Conservation (phyloP, 2,888 invertebrate genomes). For the Busseola fusca region DNA sequence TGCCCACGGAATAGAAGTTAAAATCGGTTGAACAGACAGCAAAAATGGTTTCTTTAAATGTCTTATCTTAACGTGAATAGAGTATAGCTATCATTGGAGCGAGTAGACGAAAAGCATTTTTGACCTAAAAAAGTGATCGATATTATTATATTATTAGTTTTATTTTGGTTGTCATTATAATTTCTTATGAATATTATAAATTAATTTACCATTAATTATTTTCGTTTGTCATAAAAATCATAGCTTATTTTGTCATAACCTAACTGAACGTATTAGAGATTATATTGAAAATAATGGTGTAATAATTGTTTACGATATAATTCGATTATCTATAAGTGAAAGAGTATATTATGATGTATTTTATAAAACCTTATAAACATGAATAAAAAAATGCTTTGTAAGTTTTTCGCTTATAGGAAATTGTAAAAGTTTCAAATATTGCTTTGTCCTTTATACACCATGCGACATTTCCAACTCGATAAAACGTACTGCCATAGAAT, state of each 20-base stretch:
- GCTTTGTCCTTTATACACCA: neutral
- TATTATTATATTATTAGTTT: conserved; percentile 35
- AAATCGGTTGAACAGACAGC: too few relatives aligned
- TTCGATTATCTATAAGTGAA: conserved; percentile 50
- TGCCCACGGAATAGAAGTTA: too few relatives aligned
- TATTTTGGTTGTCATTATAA: conserved; percentile 47
- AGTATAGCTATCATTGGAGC: neutral
- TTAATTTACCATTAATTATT: conserved; percentile 42
- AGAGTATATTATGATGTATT: conserved; percentile 50
- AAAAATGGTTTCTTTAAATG: too few relatives aligned
- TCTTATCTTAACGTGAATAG: too few relatives aligned
- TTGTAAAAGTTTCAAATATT: neutral
- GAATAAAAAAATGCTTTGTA: conserved; percentile 35
- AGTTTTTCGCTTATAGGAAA: conserved; percentile 45
- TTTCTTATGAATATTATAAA: conserved; percentile 53
- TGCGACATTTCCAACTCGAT: conserved; percentile 5
- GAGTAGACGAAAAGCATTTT: conserved; percentile 24
- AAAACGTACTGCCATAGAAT: conserved; percentile 45
- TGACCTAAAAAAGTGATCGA: conserved; percentile 50
- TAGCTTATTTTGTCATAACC: conserved; percentile 43
- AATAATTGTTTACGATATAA: conserved; percentile 51
- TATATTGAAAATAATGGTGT: conserved; percentile 42
- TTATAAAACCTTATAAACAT: conserved; percentile 46
- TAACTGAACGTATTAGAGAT: conserved; percentile 49
- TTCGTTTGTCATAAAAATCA: conserved; percentile 35